These are phyloP conservation scores for Lepus timidus DNA, from an alignment of 2,113 vertebrate species.

Conservation along the genomic window DNA sequence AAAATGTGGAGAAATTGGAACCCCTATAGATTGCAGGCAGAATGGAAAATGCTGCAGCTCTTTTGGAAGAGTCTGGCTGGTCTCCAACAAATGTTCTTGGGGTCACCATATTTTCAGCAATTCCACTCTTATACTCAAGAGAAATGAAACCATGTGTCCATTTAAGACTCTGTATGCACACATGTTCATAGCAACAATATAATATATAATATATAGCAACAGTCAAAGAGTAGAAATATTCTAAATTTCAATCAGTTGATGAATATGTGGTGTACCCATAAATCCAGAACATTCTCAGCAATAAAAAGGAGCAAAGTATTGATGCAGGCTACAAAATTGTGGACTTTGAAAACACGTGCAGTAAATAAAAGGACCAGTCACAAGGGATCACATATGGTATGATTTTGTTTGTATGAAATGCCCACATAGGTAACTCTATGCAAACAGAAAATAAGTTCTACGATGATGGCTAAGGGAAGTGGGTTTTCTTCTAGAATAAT, in stretches of 20 bases:
- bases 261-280: neutral
- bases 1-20: conserved; percentile 15
- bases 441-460: conserved; percentile 19
- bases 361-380: conserved; percentile 27
- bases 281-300: conserved; percentile 8
- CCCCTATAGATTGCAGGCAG: neutral
- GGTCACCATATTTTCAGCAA: neutral
- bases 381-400: neutral
- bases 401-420: neutral
- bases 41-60: neutral
- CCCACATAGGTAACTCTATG: conserved; percentile 3
- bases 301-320: conserved; percentile 29
- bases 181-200: conserved; percentile 25
- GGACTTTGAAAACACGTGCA: neutral
- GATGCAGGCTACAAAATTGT: neutral
- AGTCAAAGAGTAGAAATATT: neutral
- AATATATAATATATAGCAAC: neutral
- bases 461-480: neutral
- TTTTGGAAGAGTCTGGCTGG: neutral
- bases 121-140: neutral
- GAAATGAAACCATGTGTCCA: conserved; percentile 13
- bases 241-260: conserved; percentile 17
- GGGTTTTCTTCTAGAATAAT: conserved; percentile 20
- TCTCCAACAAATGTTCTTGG: conserved; percentile 34
- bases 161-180: neutral